Base-by-base conservation (phyloP, 2,888 invertebrate species). In the Diploptera punctata region DNA sequence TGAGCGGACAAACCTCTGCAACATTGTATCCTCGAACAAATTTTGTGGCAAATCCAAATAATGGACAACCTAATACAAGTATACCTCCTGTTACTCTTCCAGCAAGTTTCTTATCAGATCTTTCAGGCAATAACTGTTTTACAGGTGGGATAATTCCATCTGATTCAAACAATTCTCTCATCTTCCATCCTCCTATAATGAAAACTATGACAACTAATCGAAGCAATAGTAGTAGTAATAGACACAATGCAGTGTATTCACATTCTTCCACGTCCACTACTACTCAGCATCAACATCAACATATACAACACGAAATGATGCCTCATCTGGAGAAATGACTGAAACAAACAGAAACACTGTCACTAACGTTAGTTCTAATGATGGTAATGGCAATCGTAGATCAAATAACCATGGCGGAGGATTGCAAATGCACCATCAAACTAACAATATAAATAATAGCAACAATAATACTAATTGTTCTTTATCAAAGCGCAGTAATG, bases 101-200 rank as follows among this genome's bases (percentile, higher is more conserved):
- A 26, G 21, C 61, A 61, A 60, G 60, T 4, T 68, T 68, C 49
- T n/a, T 72, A 16, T 18, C 72, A 19, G 71, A 65, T 5, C 21
- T 71, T 9, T 13, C 29, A 16, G 49, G 67, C 16, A 68, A 26
- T n/a, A 68, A 60, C 61, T 44, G n/a, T 26, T 69, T 57, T 13
- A 19, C 54, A 13, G 44, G 38, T 21, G 29, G 10, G 13, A 19
- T 62, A n/a, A 18, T 43, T 21, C 61, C 68, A 19, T 60, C 72
- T 10, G 68, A 68, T 49, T 43, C 47, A 4, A 49, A 31, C n/a
- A 72, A 61, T 16, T 49, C 68, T 26, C 29, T 72, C 21, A 29
- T 57, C 10, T 72, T 72, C n/a, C 68, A 67, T 21, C 29, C 72
- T 7, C 47, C 61, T 9, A 26, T 60, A 38, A 43, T 54, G 33